Base-by-base conservation (phyloP, 2,888 invertebrate species). In the Apeira syringaria region DNA sequence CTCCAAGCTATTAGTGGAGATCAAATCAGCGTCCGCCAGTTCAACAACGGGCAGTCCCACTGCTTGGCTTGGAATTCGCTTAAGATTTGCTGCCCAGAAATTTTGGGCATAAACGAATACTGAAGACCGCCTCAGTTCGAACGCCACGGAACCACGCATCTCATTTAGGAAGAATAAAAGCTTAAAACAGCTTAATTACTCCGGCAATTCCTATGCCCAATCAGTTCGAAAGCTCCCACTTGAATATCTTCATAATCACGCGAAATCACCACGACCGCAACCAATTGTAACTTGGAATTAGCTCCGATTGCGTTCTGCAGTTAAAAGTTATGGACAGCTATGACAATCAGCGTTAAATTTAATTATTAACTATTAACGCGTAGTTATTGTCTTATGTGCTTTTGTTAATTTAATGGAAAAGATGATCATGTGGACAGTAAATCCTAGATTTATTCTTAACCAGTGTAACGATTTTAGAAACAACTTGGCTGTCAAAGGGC, bases 261-360 rank as follows among this genome's bases (percentile, higher is more conserved):
- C 9, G 36, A 18, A 36, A 36, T 30, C 37, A 37, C 24, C 25
- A 15, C 37, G 24, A 37, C 29, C 29, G 24, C 20, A 17, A 28
- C 36, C 29, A 37, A 28, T 28, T 37, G 25, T 41, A 28, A 25
- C 34, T 40, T 18, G 32, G 9, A 6, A 41, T 41, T 34, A 24
- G 40, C 29, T 29, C 17, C 28, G 29, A 29, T 29, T 29, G 34
- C 25, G 33, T 13, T 25, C 8, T 24, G 11, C 40, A 28, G n/a
- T 34, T 41, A 34, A 34, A 41, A 10, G 11, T 32, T 29, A 41
- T 29, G 24, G 20, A 9, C 3, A 17, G 15, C 17, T 8, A 25
- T 34, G 10, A 41, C 29, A 41, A 41, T 34, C 33, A 41, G 29
- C 25, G 29, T 41, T 11, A 34, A 41, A 41, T 34, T 34, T 29